Conservation (phyloP, 2,113 vertebrate species). For the Pongo pygmaeus region DNA sequence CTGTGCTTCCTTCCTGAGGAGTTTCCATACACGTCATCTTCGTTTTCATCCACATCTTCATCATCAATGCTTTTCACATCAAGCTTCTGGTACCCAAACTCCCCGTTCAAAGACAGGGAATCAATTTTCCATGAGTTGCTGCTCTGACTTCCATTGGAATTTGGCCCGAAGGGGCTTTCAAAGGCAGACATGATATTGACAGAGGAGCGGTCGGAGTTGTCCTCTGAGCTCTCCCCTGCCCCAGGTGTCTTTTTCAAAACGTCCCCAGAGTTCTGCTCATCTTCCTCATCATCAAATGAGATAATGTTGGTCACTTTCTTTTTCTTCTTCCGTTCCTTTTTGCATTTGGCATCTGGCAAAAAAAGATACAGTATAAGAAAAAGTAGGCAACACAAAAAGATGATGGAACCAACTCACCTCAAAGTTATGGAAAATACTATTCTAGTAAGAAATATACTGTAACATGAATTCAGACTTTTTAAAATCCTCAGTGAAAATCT, state of each 20-base stretch:
- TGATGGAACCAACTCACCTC: neutral
- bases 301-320: conserved; percentile 98
- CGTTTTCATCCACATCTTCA: conserved; percentile 83
- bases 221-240: conserved; percentile 83
- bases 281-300: conserved; percentile 95
- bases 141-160: conserved; percentile 77
- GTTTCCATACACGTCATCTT: conserved; percentile 74
- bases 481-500: neutral
- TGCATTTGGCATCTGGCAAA: conserved; percentile 87
- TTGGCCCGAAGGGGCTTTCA: conserved; percentile 75
- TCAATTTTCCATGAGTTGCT: conserved; percentile 79
- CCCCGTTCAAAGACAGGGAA: conserved; percentile 83
- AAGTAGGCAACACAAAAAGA: neutral
- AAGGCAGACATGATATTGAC: conserved; percentile 74
- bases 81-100: conserved; percentile 82
- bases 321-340: conserved; percentile 94
- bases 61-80: conserved; percentile 89
- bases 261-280: conserved; percentile 83
- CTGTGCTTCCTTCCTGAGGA: conserved; percentile 43
- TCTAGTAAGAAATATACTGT: neutral
- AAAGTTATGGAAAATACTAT: neutral
- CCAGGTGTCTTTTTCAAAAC: conserved; percentile 66
- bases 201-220: conserved; percentile 81
- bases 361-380: neutral
- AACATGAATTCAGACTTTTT: neutral